Evolutionary conservation across 2,797 vertebrate species (phyloP).

Genomic region (Acanthiza pusilla): DNA sequence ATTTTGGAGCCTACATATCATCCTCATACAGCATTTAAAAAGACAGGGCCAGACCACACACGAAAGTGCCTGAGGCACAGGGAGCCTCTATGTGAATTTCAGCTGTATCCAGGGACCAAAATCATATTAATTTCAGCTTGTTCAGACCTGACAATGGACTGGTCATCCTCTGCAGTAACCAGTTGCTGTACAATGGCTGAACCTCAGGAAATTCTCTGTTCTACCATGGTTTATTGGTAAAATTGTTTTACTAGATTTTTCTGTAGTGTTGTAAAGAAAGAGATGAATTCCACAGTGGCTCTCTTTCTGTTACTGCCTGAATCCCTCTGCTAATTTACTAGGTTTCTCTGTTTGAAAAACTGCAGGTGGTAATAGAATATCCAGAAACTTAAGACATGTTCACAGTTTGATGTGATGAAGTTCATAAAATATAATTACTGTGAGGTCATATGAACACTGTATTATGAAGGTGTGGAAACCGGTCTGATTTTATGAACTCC

Average conservation of each 20-base stretch:
- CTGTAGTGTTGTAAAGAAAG: background rate
- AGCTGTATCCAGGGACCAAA: background rate
- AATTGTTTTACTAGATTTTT: background rate
- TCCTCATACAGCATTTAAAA: background rate
- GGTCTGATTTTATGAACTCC: background rate
- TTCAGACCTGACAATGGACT: background rate
- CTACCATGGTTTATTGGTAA: background rate
- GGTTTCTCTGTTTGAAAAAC: constrained; percentile 18
- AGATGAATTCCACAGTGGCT: background rate
- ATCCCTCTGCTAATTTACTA: constrained; percentile 18
- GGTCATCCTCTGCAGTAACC: background rate
- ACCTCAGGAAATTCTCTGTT: background rate
- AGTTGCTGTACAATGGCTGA: background rate
- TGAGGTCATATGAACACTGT: background rate
- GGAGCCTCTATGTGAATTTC: background rate
- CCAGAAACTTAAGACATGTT: constrained; percentile 20
- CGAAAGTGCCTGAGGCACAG: background rate
- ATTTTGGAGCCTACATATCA: background rate
- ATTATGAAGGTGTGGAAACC: background rate
- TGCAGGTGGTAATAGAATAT: constrained; percentile 33
- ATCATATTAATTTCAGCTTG: background rate
- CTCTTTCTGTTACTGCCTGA: background rate
- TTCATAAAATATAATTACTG: constrained; percentile 39
- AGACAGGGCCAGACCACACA: background rate
- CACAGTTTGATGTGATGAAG: constrained; percentile 2